Percentiles rank a stretch among this genome's conserved stretches.
Evolutionary conservation across 1,140 invertebrate genomes (phyloP).

Genomic region (Heliconius congener): DNA sequence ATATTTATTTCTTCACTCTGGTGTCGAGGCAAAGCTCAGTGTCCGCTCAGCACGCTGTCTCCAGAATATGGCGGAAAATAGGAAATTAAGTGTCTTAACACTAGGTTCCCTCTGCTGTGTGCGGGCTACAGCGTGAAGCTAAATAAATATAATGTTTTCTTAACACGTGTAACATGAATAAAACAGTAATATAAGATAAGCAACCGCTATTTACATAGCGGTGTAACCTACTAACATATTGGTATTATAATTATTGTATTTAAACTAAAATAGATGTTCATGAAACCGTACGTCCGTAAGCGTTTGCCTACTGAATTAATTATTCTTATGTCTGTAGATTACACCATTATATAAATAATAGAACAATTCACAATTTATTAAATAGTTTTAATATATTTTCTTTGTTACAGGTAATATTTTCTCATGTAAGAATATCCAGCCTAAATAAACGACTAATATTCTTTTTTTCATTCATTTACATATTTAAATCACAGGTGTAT

Average conservation of each 20-base stretch:
- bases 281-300: slow-evolving; percentile 21
- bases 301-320: slow-evolving; percentile 10
- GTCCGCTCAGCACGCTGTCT: too few relatives aligned
- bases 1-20: too few relatives aligned
- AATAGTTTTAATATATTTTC: neutral
- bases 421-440: neutral
- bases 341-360: neutral
- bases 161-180: slow-evolving; percentile 1
- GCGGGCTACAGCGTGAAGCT: too few relatives aligned
- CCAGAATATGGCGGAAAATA: too few relatives aligned
- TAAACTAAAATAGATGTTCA: slow-evolving; percentile 18
- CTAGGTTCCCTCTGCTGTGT: too few relatives aligned
- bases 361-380: neutral
- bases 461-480: neutral
- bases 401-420: slow-evolving; percentile 26
- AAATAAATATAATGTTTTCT: neutral
- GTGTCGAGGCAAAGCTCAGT: too few relatives aligned
- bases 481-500: neutral
- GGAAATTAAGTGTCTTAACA: too few relatives aligned
- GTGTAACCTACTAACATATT: neutral
- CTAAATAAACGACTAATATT: neutral
- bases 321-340: neutral
- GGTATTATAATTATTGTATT: slow-evolving; percentile 1
- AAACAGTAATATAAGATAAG: slow-evolving; percentile 11
- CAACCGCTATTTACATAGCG: neutral